Evolutionary conservation across 1,140 invertebrate species (phyloP).

Genomic region (Diuraphis noxia): DNA sequence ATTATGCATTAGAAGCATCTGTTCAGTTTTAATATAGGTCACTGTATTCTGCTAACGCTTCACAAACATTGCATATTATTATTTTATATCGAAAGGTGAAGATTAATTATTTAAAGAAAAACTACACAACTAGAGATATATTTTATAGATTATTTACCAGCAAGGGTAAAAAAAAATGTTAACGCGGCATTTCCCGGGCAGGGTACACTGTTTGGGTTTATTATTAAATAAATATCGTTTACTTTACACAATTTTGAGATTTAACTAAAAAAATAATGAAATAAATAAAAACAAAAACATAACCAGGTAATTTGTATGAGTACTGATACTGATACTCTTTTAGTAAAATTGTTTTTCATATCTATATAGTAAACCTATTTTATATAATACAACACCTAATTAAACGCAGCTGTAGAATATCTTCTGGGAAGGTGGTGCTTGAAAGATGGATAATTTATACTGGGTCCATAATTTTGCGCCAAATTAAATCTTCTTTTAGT

Average conservation of each 20-base stretch:
- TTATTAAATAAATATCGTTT: neutral
- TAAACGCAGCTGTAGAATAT: neutral
- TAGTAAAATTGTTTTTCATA: neutral
- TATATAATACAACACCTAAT: neutral
- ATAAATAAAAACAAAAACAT: neutral
- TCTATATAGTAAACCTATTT: neutral
- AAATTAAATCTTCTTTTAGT: neutral
- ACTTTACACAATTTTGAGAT: neutral
- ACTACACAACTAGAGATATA: neutral
- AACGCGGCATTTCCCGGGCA: neutral
- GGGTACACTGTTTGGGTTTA: neutral
- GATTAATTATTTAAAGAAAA: neutral
- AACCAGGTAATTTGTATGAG: neutral
- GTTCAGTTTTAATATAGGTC: slow-evolving; percentile 1
- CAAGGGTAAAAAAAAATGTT: neutral
- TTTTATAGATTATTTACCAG: neutral
- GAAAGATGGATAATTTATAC: slow-evolving; percentile 8
- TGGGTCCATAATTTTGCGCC: neutral
- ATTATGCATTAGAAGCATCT: neutral
- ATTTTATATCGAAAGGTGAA: neutral
- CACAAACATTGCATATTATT: neutral
- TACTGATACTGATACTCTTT: neutral
- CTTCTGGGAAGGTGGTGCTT: neutral
- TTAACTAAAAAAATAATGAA: neutral
- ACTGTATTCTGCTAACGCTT: neutral